phyloP scores from a whole-genome alignment of 2,797 vertebrate species.

The Sebastolobus alascanus region DNA sequence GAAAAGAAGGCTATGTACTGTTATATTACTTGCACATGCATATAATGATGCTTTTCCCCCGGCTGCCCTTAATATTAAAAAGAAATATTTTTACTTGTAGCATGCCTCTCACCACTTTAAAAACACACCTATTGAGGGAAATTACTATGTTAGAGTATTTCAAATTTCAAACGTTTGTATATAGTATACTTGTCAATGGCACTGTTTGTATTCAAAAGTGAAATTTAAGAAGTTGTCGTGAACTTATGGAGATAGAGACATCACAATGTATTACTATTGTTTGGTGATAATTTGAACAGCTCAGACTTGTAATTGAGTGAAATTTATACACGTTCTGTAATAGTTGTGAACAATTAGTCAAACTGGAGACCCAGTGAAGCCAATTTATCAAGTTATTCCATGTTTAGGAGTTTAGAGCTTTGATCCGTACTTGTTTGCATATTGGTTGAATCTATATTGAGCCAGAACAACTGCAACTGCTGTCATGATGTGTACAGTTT shows the following conservation, averaged over 20 bases:
- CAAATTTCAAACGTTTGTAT: constrained; percentile 65
- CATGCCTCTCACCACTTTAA: constrained; percentile 70
- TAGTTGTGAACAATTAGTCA: constrained; percentile 81
- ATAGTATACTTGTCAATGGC: constrained; percentile 62
- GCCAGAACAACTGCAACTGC: constrained; percentile 87
- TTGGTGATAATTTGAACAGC: constrained; percentile 80
- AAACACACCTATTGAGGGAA: constrained; percentile 41
- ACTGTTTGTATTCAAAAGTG: constrained; percentile 73
- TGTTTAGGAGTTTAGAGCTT: constrained; percentile 88
- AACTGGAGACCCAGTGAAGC: constrained; percentile 80
- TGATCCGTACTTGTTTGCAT: constrained; percentile 85
- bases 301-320: constrained; percentile 75
- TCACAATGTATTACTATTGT: constrained; percentile 83
- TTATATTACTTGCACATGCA: constrained; percentile 85
- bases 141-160: constrained; percentile 46
- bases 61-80: constrained; percentile 63
- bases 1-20: constrained; percentile 87
- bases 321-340: constrained; percentile 77
- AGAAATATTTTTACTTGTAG: constrained; percentile 79
- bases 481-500: constrained; percentile 96
- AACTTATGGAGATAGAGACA: constrained; percentile 65
- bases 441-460: constrained; percentile 86
- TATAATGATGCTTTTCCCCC: constrained; percentile 64
- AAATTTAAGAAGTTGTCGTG: constrained; percentile 67
- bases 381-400: constrained; percentile 84